phyloP scores from a whole-genome alignment of 1,140 invertebrate genomes.

The Brachionus rubens region DNA sequence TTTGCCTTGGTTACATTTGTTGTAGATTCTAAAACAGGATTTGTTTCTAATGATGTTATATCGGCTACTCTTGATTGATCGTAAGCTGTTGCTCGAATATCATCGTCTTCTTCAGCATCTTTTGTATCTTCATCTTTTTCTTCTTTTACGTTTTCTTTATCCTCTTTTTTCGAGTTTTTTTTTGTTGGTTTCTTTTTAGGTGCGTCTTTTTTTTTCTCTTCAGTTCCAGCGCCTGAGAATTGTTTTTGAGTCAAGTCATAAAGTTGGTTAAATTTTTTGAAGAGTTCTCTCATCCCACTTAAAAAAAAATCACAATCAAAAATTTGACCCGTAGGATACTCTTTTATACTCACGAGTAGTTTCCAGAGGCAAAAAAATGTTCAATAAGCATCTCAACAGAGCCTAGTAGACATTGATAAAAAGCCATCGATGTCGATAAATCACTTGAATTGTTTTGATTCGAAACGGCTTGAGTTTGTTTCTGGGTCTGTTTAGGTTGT shows the following conservation, averaged over 20 bases:
- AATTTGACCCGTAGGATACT: not conserved
- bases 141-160: slow-evolving; percentile 30
- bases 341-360: not conserved
- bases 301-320: not conserved
- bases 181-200: not conserved
- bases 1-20: not conserved
- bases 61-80: slow-evolving; percentile 35
- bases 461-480: not conserved
- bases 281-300: slow-evolving; percentile 4
- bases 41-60: slow-evolving; percentile 10
- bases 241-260: slow-evolving; percentile 33
- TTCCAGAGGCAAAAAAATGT: slow-evolving; percentile 27
- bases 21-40: not conserved
- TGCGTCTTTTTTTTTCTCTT: not conserved
- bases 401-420: slow-evolving; percentile 36
- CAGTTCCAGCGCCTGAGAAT: not conserved
- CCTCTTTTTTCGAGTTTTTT: slow-evolving; percentile 30
- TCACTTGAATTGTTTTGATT: slow-evolving; percentile 1
- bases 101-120: slow-evolving; percentile 16
- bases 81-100: slow-evolving; percentile 26
- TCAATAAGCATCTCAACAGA: slow-evolving; percentile 14
- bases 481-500: slow-evolving; percentile 1
- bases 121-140: slow-evolving; percentile 12
- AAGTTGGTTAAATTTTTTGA: slow-evolving; percentile 10
- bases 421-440: slow-evolving; percentile 5